phyloP scores from a whole-genome alignment of 2,888 invertebrate genomes.

The Stratiomys singularior region DNA sequence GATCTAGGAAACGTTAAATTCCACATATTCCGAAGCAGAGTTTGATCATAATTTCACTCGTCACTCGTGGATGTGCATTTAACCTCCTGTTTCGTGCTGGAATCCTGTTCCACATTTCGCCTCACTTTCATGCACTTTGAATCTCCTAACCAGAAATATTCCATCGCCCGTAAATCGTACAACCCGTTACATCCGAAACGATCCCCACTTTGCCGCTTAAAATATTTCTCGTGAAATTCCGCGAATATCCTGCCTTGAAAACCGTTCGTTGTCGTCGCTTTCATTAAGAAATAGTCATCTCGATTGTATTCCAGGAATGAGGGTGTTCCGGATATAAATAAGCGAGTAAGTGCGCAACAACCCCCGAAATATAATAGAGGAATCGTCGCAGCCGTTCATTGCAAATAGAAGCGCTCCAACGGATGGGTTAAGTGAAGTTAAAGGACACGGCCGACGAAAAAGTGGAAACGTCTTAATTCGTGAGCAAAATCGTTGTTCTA shows the following conservation, averaged over 20 bases:
- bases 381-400: neutral
- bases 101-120: neutral
- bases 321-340: slow-evolving; percentile 49
- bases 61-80: no score
- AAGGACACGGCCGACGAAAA: slow-evolving; percentile 41
- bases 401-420: neutral
- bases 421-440: slow-evolving; percentile 39
- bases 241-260: slow-evolving; percentile 35
- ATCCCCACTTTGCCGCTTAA: slow-evolving; percentile 5
- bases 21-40: no score
- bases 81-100: no score
- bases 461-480: slow-evolving; percentile 49
- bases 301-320: slow-evolving; percentile 44
- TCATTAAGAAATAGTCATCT: slow-evolving; percentile 34
- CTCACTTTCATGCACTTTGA: neutral
- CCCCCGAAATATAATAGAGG: slow-evolving; percentile 9
- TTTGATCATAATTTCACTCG: no score
- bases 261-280: slow-evolving; percentile 33
- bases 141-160: neutral
- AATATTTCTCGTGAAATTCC: slow-evolving; percentile 34
- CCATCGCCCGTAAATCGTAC: neutral
- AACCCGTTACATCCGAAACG: neutral
- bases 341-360: slow-evolving; percentile 12
- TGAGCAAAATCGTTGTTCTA: slow-evolving; percentile 41
- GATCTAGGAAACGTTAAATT: no score